phyloP scores from a whole-genome alignment of 2,888 invertebrate species.

The Frankliniella fusca region DNA sequence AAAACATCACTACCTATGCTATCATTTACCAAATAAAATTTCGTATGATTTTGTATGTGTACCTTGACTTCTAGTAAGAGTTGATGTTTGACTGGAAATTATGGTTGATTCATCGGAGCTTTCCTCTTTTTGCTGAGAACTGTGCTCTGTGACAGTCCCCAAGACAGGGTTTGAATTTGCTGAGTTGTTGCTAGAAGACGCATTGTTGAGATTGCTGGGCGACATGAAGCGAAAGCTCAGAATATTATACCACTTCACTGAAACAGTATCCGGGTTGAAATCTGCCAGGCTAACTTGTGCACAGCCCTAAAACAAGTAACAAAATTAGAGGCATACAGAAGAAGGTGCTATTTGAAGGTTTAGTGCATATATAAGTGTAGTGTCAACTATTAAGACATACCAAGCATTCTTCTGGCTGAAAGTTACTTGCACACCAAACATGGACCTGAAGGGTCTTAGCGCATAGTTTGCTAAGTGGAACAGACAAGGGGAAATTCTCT shows the following conservation, averaged over 20 bases:
- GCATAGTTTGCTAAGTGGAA: conserved; percentile 70
- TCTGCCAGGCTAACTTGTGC: conserved; percentile 94
- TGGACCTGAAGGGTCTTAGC: conserved; percentile 89
- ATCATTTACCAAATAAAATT: not conserved
- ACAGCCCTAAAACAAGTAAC: conserved; percentile 66
- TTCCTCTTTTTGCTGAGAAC: conserved; percentile 61
- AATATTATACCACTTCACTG: conserved; percentile 92
- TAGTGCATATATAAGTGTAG: conserved; percentile 1
- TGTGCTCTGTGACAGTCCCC: not conserved
- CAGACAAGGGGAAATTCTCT: conserved; percentile 67
- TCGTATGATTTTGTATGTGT: conserved; percentile 24
- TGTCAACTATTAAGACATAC: conserved; percentile 56
- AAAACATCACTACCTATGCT: not conserved
- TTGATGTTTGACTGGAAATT: conserved; percentile 94
- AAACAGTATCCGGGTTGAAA: conserved; percentile 77
- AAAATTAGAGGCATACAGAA: conserved; percentile 33
- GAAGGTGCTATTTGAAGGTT: conserved; percentile 10
- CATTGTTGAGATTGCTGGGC: conserved; percentile 28
- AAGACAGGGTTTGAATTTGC: conserved; percentile 43
- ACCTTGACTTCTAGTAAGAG: conserved; percentile 84
- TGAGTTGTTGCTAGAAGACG: conserved; percentile 46
- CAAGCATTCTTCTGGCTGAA: conserved; percentile 66
- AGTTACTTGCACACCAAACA: conserved; percentile 62
- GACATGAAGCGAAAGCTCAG: conserved; percentile 72
- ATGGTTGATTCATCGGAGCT: conserved; percentile 96